These are phyloP conservation scores for Cecidostiba fungosa DNA, from an alignment of 2,888 invertebrate genomes.

Conservation along the genomic window DNA sequence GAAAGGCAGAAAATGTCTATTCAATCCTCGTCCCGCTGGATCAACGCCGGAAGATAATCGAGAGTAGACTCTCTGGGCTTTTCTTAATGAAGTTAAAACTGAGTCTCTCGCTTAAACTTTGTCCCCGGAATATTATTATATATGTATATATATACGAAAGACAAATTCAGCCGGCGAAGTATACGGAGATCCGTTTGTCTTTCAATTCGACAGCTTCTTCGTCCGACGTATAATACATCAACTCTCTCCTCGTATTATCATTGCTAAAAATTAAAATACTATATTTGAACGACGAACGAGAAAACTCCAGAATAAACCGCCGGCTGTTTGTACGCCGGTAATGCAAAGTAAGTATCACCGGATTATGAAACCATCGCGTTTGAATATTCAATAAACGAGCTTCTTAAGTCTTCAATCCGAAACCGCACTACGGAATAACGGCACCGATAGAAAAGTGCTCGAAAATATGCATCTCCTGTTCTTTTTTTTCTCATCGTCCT, in stretches of 20 bases:
- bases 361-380: neutral
- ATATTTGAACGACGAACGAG: neutral
- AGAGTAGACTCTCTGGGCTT: conserved; percentile 31
- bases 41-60: conserved; percentile 28
- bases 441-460: neutral
- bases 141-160: conserved; percentile 5
- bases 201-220: conserved; percentile 24
- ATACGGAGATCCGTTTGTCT: conserved; percentile 27
- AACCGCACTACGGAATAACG: neutral
- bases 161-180: conserved; percentile 4
- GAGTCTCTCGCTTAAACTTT: neutral
- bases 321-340: neutral
- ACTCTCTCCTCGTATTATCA: conserved; percentile 11
- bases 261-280: neutral
- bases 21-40: conserved; percentile 23
- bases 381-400: neutral
- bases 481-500: neutral
- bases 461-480: neutral
- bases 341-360: neutral
- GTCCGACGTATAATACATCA: neutral
- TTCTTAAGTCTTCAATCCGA: neutral
- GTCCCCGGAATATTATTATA: conserved; percentile 29
- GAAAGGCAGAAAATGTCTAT: conserved; percentile 23
- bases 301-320: neutral
- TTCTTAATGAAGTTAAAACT: conserved; percentile 42